Base-by-base conservation (phyloP, 2,888 invertebrate species). In the Drosophila peninsularis region DNA sequence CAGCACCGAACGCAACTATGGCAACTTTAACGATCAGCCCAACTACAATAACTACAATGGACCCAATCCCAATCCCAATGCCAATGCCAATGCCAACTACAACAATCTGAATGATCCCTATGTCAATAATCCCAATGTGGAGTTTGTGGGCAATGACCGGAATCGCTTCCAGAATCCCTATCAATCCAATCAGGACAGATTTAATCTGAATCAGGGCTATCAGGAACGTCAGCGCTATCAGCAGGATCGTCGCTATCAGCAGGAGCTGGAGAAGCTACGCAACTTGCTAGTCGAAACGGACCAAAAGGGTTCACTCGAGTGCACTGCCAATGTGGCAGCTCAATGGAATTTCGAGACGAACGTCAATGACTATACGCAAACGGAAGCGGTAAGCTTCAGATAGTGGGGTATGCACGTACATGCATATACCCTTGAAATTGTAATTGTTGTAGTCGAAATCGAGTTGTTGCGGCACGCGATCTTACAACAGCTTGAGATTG, bases 261-360 rank as follows among this genome's bases (percentile, higher is more conserved):
- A 90, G 36, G 92, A 92, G 75, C 75, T 91, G 74, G 92, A 92
- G 41, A 92, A 90, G 54, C 50, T 92, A 34, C 88, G 91, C 3
- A 89, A 94, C 71, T 93, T 96, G 44, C 90, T 97, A 72, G 94
- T 94, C 45, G 95, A 95, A 68, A 94, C 96, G 30, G 97, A 97
- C 90, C 94, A 95, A 34, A 95, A 96, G 86, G 95, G 96, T 11
- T 95, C 96, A 0, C 95, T 96, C 90, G 96, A 96, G 91, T 97
- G 97, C 88, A 96, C 96, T 0, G 95, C 95, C 55, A 97, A 97
- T 91, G 97, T 97, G n/a, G 96, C 95, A 0, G 96, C 96, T 1
- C 97, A 97, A 90, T 97, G 97, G 97, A 95, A 96, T 91, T 97
- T 97, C 89, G 97, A 97, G 92, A 97, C 97, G 5, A 96, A 97